Base-by-base conservation (phyloP, 2,888 invertebrate species). In the Watsonalla cultraria region DNA sequence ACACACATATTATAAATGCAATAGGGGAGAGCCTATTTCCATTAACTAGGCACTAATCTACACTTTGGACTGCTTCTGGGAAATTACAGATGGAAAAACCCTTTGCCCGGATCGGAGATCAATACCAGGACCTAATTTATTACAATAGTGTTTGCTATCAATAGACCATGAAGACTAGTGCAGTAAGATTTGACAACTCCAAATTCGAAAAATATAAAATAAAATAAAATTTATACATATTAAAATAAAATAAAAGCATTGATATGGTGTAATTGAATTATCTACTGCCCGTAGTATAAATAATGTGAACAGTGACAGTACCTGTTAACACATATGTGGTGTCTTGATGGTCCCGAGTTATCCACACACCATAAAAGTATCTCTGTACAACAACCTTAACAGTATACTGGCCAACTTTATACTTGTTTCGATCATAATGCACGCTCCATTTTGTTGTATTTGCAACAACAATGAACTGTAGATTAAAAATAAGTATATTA, bases 401-500 rank as follows among this genome's bases (percentile, higher is more conserved):
- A 5, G 71, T 78, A 70, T 95, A 95, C 15, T 82, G 78, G 4
- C 94, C 93, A 35, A 93, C 87, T 56, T 90, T 87, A 81, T 93
- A 93, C 2, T 74, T 70, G 45, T 75, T 68, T 37, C 84, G 80
- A 13, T 92, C 83, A 78, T 94, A 96, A 51, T 90, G 87, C 45
- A 95, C 86, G 46, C 86, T 92, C 94, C 94, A 96, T 58, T 89
- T 91, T 54, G 93, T 92, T 14, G 89, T 84, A 50, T 93, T 91
- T 58, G 91, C 83, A 7, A 79, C 71, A 56, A 88, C 80, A 54
- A 82, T 73, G 62, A 84, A 74, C 92, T 92, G 70, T 46, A 67
- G 68, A 60, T 59, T 13, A 54, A 49, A 57, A 24, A 24, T 24
- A 2, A 24, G 24, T 2, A 24, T 24, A 24, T n/a, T n/a, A n/a